These are phyloP conservation scores for Standfussiana lucernea DNA, from an alignment of 2,888 invertebrate genomes.

Conservation along the genomic window DNA sequence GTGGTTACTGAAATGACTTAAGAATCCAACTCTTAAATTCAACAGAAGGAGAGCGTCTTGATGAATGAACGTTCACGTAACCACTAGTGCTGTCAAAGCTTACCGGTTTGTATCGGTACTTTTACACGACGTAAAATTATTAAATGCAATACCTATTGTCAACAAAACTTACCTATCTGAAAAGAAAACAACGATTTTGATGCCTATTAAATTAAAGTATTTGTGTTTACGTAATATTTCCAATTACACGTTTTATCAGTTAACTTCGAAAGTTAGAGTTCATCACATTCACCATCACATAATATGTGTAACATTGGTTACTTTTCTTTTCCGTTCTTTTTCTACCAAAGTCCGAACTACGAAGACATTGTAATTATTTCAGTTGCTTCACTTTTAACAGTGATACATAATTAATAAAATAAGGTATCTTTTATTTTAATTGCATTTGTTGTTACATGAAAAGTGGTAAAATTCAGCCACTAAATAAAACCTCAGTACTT, in stretches of 20 bases:
- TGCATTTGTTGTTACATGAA: neutral
- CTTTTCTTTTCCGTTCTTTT: neutral
- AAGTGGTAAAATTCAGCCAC: slow-evolving; percentile 17
- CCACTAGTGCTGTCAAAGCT: slow-evolving; percentile 55
- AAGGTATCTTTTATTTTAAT: neutral
- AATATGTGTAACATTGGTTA: neutral
- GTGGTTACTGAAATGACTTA: slow-evolving; percentile 55
- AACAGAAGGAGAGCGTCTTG: slow-evolving; percentile 41
- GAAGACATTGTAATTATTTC: neutral
- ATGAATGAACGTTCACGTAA: slow-evolving; percentile 59
- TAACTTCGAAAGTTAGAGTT: neutral
- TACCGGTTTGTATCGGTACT: slow-evolving; percentile 32
- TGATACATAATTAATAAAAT: neutral
- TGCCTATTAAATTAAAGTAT: neutral
- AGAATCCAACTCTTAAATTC: slow-evolving; percentile 55
- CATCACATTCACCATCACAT: neutral
- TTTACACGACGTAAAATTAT: neutral
- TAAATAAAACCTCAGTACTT: slow-evolving; percentile 30
- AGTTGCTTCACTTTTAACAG: neutral
- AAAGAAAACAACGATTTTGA: neutral
- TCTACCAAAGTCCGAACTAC: neutral
- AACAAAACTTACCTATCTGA: slow-evolving; percentile 16
- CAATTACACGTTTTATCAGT: neutral
- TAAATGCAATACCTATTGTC: slow-evolving; percentile 2
- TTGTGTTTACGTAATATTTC: neutral